Percentiles rank a stretch among this genome's conserved stretches.
Conservation (phyloP, 2,113 vertebrate genomes). For the Eudyptes chrysolophus region DNA sequence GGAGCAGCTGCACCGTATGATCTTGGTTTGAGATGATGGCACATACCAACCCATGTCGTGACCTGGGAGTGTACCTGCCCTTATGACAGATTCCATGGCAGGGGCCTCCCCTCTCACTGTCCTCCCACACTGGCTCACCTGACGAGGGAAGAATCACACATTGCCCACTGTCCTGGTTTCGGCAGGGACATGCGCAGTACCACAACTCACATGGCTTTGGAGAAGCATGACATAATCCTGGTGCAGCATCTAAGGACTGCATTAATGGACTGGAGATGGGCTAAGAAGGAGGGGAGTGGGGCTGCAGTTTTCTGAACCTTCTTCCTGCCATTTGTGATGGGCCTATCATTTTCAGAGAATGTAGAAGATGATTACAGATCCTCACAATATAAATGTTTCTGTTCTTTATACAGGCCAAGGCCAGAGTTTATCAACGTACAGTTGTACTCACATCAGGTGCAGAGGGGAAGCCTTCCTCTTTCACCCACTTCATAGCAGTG, state of each 20-base stretch:
- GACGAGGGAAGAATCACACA: not conserved
- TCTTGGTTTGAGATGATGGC: not conserved
- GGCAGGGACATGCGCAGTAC: accelerated
- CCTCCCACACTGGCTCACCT: not conserved
- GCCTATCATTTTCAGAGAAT: not conserved
- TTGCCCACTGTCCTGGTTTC: too few relatives aligned
- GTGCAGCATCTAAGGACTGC: not conserved
- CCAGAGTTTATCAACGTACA: not conserved
- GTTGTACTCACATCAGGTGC: not conserved
- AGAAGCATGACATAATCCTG: not conserved
- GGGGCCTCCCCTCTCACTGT: not conserved
- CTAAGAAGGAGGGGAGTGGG: not conserved
- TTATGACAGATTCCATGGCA: not conserved
- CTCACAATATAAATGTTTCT: not conserved
- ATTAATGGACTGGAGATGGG: not conserved
- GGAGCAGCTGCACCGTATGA: not conserved
- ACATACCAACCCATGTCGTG: accelerated
- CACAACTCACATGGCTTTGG: not conserved
- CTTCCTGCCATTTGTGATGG: not conserved
- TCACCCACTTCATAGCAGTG: not conserved
- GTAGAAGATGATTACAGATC: not conserved
- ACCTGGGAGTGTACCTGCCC: not conserved
- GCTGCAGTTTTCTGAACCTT: not conserved
- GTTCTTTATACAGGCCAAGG: not conserved
- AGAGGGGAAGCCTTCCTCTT: not conserved